A percentile compares a stretch with the other conserved stretches of the same genome.
Conservation (phyloP, 2,113 vertebrate species). For the Platanista minor region DNA sequence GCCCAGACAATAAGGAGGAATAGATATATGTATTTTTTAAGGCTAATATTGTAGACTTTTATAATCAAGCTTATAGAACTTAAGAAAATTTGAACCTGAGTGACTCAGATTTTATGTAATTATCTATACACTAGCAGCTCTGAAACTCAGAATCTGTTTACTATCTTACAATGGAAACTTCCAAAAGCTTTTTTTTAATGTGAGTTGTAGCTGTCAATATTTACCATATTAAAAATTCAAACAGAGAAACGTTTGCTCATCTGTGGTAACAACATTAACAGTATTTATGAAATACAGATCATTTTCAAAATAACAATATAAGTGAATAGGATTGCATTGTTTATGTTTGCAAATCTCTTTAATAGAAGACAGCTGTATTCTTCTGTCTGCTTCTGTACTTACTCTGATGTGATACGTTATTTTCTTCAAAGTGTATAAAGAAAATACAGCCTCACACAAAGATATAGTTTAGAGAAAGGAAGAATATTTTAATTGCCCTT, state of each 20-base stretch:
- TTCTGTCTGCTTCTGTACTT: not conserved
- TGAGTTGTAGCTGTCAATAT: not conserved
- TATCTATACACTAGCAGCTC: not conserved
- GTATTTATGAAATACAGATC: conserved; percentile 1
- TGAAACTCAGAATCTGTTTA: not conserved
- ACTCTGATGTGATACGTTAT: not conserved
- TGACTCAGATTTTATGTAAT: not conserved
- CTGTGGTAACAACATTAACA: not conserved
- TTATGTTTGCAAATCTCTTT: not conserved
- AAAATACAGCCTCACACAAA: not conserved
- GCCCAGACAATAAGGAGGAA: not conserved
- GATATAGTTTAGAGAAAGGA: not conserved
- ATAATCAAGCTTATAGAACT: not conserved
- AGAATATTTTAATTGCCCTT: not conserved
- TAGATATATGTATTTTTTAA: not conserved
- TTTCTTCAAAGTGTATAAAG: not conserved
- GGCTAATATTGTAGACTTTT: not conserved
- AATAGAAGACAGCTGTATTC: not conserved
- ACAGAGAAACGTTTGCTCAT: not conserved
- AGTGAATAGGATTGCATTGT: not conserved
- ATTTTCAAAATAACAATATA: not conserved
- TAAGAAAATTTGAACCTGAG: not conserved
- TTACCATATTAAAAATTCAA: not conserved
- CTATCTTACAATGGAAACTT: not conserved
- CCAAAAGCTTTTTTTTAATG: not conserved